phyloP scores from a whole-genome alignment of 2,888 invertebrate species.

The Anthrax anthrax region DNA sequence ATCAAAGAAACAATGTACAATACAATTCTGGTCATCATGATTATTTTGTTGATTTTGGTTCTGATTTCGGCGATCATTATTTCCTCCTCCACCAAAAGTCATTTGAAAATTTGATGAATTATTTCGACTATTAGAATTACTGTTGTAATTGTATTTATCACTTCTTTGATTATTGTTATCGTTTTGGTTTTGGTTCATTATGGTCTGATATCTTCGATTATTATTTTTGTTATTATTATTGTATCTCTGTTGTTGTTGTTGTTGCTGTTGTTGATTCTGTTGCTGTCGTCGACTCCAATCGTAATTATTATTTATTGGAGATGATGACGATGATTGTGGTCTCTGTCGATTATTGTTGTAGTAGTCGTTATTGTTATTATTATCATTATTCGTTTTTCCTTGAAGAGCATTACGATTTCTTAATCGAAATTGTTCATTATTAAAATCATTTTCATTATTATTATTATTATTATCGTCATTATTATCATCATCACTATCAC shows the following conservation, averaged over 20 bases:
- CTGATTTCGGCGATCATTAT: neutral
- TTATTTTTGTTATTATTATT: neutral
- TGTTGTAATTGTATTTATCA: conserved; percentile 4
- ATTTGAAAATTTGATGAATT: conserved; percentile 7
- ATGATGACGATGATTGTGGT: neutral
- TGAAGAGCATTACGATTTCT: conserved; percentile 15
- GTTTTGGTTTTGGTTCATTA: neutral
- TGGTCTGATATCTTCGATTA: neutral
- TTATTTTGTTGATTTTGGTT: neutral
- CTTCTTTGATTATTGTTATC: neutral
- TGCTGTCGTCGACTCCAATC: conserved; percentile 1
- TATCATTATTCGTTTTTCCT: conserved; percentile 3
- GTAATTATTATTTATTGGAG: neutral
- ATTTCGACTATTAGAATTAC: conserved; percentile 13
- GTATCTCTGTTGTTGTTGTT: neutral
- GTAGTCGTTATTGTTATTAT: conserved; percentile 1
- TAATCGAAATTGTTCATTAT: conserved; percentile 14
- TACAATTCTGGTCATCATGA: conserved; percentile 33
- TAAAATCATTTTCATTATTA: conserved; percentile 15
- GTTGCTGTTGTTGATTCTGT: neutral
- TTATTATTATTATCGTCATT: conserved; percentile 21
- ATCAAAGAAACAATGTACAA: conserved; percentile 54
- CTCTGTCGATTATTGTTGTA: neutral
- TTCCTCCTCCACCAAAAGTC: neutral
- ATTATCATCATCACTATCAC: conserved; percentile 7